phyloP scores from a whole-genome alignment of 2,888 invertebrate species.

The Dione juno region DNA sequence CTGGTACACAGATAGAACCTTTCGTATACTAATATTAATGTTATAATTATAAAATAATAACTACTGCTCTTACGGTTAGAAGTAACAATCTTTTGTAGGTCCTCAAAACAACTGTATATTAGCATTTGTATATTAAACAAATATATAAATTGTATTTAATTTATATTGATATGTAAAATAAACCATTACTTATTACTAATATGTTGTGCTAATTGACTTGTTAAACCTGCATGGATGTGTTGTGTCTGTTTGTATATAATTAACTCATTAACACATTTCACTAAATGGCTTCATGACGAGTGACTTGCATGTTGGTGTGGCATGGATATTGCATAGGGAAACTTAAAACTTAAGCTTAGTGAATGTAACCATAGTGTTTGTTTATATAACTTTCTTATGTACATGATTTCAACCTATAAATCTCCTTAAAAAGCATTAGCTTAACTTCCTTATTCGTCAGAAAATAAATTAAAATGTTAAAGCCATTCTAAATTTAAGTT shows the following conservation, averaged over 20 bases:
- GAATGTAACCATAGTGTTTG: conserved; percentile 20
- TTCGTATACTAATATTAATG: conserved; percentile 14
- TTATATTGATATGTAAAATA: conserved; percentile 18
- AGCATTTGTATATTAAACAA: not conserved
- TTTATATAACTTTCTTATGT: no score
- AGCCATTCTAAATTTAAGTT: not conserved
- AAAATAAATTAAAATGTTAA: not conserved
- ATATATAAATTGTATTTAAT: not conserved
- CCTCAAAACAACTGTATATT: conserved; percentile 10
- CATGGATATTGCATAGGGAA: conserved; percentile 29
- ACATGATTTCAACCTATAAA: not conserved
- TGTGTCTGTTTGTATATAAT: conserved; percentile 19
- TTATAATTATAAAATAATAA: not conserved
- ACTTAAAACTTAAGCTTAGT: conserved; percentile 13
- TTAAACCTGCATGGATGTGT: conserved; percentile 19
- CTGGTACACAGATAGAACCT: not conserved
- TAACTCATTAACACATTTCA: conserved; percentile 36
- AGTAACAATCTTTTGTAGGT: not conserved
- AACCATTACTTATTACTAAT: conserved; percentile 9
- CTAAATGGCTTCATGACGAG: conserved; percentile 34
- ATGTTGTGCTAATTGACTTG: conserved; percentile 27
- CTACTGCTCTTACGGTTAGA: not conserved
- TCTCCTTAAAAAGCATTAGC: not conserved
- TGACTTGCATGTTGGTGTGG: conserved; percentile 30
- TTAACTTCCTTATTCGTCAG: no score